These are phyloP conservation scores for Aleadryas rufinucha DNA, from an alignment of 2,113 vertebrate species.

Conservation along the genomic window DNA sequence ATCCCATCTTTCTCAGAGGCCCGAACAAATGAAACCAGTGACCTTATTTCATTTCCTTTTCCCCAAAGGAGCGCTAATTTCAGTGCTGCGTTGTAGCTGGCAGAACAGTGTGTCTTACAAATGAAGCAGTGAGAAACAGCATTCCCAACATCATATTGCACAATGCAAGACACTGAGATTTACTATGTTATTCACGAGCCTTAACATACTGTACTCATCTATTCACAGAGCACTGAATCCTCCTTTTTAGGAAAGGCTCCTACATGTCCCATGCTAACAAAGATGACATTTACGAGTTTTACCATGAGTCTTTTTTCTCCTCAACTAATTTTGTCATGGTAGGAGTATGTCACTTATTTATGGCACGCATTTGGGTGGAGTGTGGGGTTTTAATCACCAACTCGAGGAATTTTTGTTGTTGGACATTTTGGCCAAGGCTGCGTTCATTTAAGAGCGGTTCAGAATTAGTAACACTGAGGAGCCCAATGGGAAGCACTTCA, in stretches of 20 bases:
- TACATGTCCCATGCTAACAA: not conserved
- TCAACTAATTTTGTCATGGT: slow-evolving; percentile 4
- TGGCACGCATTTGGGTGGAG: slow-evolving; percentile 7
- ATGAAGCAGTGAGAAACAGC: not conserved
- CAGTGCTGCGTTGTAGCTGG: not conserved
- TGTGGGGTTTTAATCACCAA: not conserved
- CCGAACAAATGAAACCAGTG: not conserved
- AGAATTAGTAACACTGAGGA: not conserved
- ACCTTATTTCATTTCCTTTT: not conserved
- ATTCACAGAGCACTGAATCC: not conserved
- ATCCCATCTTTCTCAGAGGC: not conserved
- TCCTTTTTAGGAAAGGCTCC: slow-evolving; percentile 10
- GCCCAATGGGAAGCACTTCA: not conserved
- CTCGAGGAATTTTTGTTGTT: not conserved
- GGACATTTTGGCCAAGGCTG: not conserved
- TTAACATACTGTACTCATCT: not conserved
- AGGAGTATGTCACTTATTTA: slow-evolving; percentile 53
- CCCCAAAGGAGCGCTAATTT: not conserved
- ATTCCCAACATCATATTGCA: not conserved
- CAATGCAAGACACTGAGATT: not conserved
- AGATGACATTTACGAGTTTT: not conserved
- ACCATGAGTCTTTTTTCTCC: not conserved
- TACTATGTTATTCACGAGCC: not conserved
- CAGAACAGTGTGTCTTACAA: not conserved
- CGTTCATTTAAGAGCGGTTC: not conserved